phyloP scores from a whole-genome alignment of 2,888 invertebrate species.

The Himalopsyche kuldschensis region DNA sequence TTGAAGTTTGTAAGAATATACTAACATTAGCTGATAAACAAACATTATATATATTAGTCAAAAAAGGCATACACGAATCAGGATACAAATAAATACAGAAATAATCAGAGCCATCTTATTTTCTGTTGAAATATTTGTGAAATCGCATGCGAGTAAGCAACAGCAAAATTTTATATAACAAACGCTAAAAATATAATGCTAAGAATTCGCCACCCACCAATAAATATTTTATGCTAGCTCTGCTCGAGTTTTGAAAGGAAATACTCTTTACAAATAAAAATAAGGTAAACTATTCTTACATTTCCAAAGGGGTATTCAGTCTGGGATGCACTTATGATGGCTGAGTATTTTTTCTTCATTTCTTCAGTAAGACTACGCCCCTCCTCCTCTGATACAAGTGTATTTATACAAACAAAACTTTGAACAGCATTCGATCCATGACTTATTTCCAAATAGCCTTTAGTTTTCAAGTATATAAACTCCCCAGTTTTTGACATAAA shows the following conservation, averaged over 20 bases:
- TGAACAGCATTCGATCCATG: constrained; percentile 66
- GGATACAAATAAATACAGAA: too few relatives aligned
- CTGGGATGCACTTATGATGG: constrained; percentile 47
- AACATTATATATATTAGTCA: too few relatives aligned
- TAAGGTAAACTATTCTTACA: constrained; percentile 3
- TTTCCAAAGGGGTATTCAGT: neutral
- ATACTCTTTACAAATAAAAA: too few relatives aligned
- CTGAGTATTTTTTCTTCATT: constrained; percentile 69
- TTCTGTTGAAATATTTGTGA: neutral
- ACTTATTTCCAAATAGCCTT: constrained; percentile 72
- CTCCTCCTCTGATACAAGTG: constrained; percentile 65
- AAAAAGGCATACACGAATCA: too few relatives aligned
- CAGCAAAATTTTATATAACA: too few relatives aligned
- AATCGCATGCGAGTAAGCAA: neutral
- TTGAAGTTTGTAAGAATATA: neutral
- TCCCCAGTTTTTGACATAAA: constrained; percentile 68
- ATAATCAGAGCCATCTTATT: neutral
- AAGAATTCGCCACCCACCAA: too few relatives aligned
- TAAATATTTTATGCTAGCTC: too few relatives aligned
- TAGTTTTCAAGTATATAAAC: constrained; percentile 72
- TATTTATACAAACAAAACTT: constrained; percentile 75
- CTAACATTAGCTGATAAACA: too few relatives aligned
- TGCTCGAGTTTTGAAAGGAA: too few relatives aligned
- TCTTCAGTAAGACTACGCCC: constrained; percentile 63
- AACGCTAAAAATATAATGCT: too few relatives aligned